phyloP scores from a whole-genome alignment of 53 echinoderm and acorn worm species.

The Holothuria leucospilota region DNA sequence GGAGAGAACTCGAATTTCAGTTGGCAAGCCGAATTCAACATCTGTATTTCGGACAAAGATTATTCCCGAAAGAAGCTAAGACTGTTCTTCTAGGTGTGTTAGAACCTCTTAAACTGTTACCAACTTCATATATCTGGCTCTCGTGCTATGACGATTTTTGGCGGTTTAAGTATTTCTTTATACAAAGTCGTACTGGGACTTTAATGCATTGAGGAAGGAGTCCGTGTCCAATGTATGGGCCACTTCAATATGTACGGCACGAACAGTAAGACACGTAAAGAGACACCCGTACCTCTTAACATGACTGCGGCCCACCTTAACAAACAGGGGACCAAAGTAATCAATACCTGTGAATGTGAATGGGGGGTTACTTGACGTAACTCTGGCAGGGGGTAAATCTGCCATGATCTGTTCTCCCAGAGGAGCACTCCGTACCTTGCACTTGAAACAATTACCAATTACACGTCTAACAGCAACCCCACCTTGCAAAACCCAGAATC shows the following conservation, averaged over 20 bases:
- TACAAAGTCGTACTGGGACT: no score
- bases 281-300: slow-evolving; percentile 63
- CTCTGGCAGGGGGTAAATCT: slow-evolving; percentile 47
- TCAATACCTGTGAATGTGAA: slow-evolving; percentile 54
- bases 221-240: slow-evolving; percentile 53
- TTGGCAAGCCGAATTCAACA: no score
- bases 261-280: slow-evolving; percentile 44
- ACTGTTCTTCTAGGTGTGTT: no score
- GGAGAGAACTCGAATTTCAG: no score
- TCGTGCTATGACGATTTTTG: no score
- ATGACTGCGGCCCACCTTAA: slow-evolving; percentile 47
- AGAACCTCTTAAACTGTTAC: no score
- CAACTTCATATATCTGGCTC: no score
- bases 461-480: slow-evolving; percentile 35
- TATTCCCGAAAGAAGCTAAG: no score
- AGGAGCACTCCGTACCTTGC: slow-evolving; percentile 28
- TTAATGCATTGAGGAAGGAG: slow-evolving; percentile 43
- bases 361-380: slow-evolving; percentile 50
- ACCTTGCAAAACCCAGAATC: slow-evolving; percentile 47
- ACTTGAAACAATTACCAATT: slow-evolving; percentile 50
- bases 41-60: no score
- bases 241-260: slow-evolving; percentile 53
- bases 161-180: no score
- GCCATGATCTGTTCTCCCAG: slow-evolving; percentile 53
- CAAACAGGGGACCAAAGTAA: slow-evolving; percentile 57